A percentile compares a stretch with the other conserved stretches of the same genome.
These are phyloP conservation scores for Characodon lateralis DNA, from an alignment of 2,797 vertebrate genomes.

Conservation along the genomic window DNA sequence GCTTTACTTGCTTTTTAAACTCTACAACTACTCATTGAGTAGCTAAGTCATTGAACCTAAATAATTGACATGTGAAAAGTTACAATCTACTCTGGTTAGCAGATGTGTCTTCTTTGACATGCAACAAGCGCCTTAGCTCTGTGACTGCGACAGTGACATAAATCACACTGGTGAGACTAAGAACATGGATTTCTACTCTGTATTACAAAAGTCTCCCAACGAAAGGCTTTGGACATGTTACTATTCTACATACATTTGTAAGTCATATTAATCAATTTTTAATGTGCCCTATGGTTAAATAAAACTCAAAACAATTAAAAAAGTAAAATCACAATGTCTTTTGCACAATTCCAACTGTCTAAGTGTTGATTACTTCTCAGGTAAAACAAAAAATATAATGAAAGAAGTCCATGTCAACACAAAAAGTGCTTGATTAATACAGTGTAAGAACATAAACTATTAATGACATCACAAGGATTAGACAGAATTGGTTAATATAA, in stretches of 20 bases:
- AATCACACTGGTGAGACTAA: conserved; percentile 33
- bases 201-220: conserved; percentile 36
- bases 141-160: conserved; percentile 33
- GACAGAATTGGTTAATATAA: too few species aligned
- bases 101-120: conserved; percentile 28
- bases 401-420: too few species aligned
- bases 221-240: conserved; percentile 17
- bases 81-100: conserved; percentile 25
- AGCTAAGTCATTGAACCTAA: conserved; percentile 8
- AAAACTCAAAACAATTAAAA: background rate
- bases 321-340: too few species aligned
- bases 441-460: too few species aligned
- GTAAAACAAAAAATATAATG: too few species aligned
- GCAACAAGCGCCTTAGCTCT: conserved; percentile 26
- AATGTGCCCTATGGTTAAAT: conserved; percentile 7
- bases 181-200: conserved; percentile 62
- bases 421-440: too few species aligned
- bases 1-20: too few species aligned
- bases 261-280: conserved; percentile 11
- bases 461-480: too few species aligned
- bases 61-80: conserved; percentile 17
- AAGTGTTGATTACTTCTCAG: too few species aligned
- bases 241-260: conserved; percentile 3
- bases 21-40: too few species aligned
- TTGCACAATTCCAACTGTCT: too few species aligned